Percentiles rank a stretch among this genome's conserved stretches.
Conservation (phyloP, 2,797 vertebrate species). For the Rhyacichthys aspro region DNA sequence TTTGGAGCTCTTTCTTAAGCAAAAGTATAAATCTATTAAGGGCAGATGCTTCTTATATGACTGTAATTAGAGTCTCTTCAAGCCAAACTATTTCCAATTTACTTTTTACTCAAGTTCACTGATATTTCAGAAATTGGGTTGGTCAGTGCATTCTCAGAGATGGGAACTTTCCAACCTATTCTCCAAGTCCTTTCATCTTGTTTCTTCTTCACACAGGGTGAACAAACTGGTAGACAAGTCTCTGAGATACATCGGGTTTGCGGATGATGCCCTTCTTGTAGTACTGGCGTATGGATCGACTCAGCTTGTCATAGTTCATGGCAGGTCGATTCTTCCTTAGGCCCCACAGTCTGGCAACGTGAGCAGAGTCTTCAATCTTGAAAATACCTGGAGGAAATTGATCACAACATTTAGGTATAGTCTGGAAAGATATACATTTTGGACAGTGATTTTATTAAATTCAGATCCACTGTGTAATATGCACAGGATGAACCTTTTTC, state of each 20-base stretch:
- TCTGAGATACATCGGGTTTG: conserved; percentile 96
- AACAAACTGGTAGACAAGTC: conserved; percentile 98
- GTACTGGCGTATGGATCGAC: conserved; percentile 99
- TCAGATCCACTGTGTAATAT: background rate
- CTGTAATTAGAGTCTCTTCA: too few species aligned
- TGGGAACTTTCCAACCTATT: conserved; percentile 5
- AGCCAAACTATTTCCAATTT: too few species aligned
- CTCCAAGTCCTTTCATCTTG: background rate
- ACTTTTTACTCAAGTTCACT: too few species aligned
- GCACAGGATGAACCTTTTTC: conserved; percentile 86
- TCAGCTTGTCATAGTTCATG: conserved; percentile 99
- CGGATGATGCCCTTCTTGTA: conserved; percentile 99
- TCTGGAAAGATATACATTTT: too few species aligned
- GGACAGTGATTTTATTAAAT: too few species aligned
- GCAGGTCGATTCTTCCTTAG: conserved; percentile 96
- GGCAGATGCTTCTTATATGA: too few species aligned
- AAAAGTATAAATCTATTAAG: too few species aligned
- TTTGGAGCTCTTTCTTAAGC: too few species aligned
- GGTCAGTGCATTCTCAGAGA: conserved; percentile 61
- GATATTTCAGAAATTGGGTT: conserved; percentile 17
- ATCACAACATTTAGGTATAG: too few species aligned
- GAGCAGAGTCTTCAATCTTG: conserved; percentile 98
- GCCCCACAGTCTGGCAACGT: conserved; percentile 96
- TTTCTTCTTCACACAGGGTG: conserved; percentile 83
- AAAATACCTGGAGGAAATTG: conserved; percentile 87